Base-by-base conservation (phyloP, 1,140 invertebrate genomes). In the Trichonephila clavata region DNA sequence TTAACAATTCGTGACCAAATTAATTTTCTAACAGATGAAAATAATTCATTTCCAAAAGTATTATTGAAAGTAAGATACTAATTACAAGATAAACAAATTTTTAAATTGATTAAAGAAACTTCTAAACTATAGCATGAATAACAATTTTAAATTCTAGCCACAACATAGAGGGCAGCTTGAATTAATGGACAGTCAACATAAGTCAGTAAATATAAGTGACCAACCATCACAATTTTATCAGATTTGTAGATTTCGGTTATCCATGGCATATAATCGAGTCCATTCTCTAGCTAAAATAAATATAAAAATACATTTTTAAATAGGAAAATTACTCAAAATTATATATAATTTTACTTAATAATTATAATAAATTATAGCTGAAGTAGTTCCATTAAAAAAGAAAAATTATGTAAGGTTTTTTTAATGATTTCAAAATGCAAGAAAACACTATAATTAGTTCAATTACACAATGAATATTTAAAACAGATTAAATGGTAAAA, bases 251-350 rank as follows among this genome's bases (percentile, higher is more conserved):
- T 63, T 92, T 95, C 96, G 84, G 21, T 86, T 86, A 93, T 93
- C 93, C 97, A 98, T 98, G 95, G 98, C 98, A 96, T 99, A 99
- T 96, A 97, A 97, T 95, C 98, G 97, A 95, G 98, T 99, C 98
- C 98, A 99, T 96, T 99, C 98, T 96, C 98, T 98, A 95, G 98
- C 98, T 96, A 84, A 77, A 90, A 88, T 91, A 91, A 89, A 27
- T 18, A 32, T 32, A 20, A 80, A 32, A 57, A 63, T 91, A 57
- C 16, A 39, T 16, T 27, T 71, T 16, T 0, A 83, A 24, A 39
- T n/a, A 57, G n/a, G 57, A 20, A 57, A n/a, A n/a, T 18, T 39
- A 80, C 27, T 32, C 21, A 68, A 68, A 27, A 68, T 27, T 24
- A 68, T 6, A 10, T n/a, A 27, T 13, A 68, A 24, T 68, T 14